phyloP scores from a whole-genome alignment of 2,113 vertebrate genomes.

The Eupsittula cactorum region DNA sequence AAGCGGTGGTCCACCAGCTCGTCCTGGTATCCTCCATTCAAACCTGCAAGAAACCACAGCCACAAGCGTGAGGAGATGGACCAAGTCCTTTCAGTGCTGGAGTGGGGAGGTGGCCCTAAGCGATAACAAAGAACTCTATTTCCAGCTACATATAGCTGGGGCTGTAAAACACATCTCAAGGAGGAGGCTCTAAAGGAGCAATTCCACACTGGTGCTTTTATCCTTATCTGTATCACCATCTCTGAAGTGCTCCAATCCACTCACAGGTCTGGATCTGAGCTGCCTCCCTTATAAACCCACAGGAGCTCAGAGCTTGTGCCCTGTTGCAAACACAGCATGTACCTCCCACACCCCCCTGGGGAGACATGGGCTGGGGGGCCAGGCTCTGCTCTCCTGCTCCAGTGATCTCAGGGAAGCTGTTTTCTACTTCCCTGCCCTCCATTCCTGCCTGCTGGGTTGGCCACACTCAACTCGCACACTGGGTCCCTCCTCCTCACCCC shows the following conservation, averaged over 20 bases:
- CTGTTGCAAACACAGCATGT: not conserved
- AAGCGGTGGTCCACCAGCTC: constrained; percentile 96
- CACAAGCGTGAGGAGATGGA: not conserved
- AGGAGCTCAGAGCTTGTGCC: not conserved
- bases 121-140: not conserved
- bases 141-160: not conserved
- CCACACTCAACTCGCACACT: not conserved
- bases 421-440: not conserved
- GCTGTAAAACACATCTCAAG: not conserved
- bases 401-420: not conserved
- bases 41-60: constrained; percentile 77
- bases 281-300: not conserved
- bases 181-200: not conserved
- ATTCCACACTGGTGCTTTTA: not conserved
- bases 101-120: not conserved
- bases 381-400: not conserved
- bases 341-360: not conserved
- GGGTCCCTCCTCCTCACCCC: not conserved
- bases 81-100: not conserved
- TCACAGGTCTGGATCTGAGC: not conserved
- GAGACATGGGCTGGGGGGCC: not conserved
- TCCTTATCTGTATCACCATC: not conserved
- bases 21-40: constrained; percentile 93
- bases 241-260: not conserved
- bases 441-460: not conserved